These are phyloP conservation scores for Amphimedon queenslandica DNA, from an alignment of 37 sponge, comb jelly and placozoan species.

Conservation along the genomic window DNA sequence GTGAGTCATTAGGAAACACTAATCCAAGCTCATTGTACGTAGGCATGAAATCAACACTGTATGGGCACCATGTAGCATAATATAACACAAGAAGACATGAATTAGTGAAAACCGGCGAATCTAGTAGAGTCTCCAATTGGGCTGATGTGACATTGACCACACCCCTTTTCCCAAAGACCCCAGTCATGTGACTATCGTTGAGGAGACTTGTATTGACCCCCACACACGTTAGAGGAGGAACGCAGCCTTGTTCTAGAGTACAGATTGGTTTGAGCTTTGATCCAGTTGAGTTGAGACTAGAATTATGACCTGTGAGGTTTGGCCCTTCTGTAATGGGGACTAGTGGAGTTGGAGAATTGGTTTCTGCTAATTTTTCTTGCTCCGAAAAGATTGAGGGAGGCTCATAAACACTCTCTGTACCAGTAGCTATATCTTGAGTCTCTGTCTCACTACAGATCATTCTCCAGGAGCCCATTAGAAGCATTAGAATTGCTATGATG, in stretches of 20 bases:
- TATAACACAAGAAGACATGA: constrained; percentile 71
- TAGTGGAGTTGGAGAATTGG: background rate
- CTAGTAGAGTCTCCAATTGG: constrained; percentile 37
- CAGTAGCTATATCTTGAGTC: too few species aligned
- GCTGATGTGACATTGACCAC: constrained; percentile 29
- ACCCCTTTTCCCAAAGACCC: constrained; percentile 1
- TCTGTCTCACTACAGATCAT: too few species aligned
- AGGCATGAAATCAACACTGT: constrained; percentile 44
- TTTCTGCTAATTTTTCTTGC: too few species aligned
- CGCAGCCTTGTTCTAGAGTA: constrained; percentile 19
- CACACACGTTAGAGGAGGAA: constrained; percentile 28
- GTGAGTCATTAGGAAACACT: constrained; percentile 11
- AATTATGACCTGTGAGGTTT: too few species aligned
- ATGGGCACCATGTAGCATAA: constrained; percentile 65
- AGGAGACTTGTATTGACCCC: constrained; percentile 5
- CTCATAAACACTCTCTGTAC: too few species aligned
- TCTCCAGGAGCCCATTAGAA: too few species aligned
- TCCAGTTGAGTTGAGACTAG: background rate
- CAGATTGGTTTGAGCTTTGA: constrained; percentile 2
- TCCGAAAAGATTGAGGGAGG: too few species aligned
- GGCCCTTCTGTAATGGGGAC: background rate
- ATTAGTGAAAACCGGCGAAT: constrained; percentile 13
- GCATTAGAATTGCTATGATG: too few species aligned
- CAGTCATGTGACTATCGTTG: background rate
- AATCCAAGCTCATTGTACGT: constrained; percentile 65